Conservation (phyloP, 2,113 vertebrate species). For the Thunnus maccoyii region DNA sequence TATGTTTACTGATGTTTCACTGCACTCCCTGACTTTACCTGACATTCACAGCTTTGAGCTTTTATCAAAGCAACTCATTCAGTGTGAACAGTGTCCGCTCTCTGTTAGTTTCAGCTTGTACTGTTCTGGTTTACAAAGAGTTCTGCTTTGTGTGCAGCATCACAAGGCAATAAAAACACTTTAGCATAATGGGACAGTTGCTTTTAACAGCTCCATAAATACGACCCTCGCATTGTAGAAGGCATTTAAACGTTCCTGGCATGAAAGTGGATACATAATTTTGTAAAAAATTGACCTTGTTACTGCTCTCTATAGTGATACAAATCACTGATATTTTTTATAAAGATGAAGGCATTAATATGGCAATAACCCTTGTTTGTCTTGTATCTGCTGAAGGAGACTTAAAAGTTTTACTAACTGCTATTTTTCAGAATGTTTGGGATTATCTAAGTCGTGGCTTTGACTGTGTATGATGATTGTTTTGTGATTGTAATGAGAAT, state of each 20-base stretch:
- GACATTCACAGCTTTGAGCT: constrained; percentile 12
- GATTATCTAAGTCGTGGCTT: too few species aligned
- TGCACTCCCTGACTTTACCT: constrained; percentile 21
- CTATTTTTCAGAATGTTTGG: too few species aligned
- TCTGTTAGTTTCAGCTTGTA: constrained; percentile 5
- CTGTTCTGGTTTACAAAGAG: constrained; percentile 1
- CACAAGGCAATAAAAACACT: constrained; percentile 34
- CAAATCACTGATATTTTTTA: constrained; percentile 25
- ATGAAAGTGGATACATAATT: constrained; percentile 15
- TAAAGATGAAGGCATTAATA: constrained; percentile 10
- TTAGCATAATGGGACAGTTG: constrained; percentile 41
- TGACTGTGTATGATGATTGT: too few species aligned
- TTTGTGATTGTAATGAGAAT: too few species aligned
- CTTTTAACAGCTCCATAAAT: constrained; percentile 46
- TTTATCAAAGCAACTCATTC: constrained; percentile 20
- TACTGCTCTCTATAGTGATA: neutral
- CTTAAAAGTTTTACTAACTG: too few species aligned
- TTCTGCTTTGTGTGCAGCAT: constrained; percentile 32
- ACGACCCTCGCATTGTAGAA: constrained; percentile 20
- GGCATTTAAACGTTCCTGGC: constrained; percentile 15
- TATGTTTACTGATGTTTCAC: constrained; percentile 25
- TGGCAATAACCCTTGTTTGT: neutral
- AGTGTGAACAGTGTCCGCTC: neutral
- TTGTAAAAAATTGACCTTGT: constrained; percentile 8
- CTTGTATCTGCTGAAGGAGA: neutral